These are phyloP conservation scores for Moxostoma hubbsi DNA, from an alignment of 2,797 vertebrate genomes.

Conservation along the genomic window DNA sequence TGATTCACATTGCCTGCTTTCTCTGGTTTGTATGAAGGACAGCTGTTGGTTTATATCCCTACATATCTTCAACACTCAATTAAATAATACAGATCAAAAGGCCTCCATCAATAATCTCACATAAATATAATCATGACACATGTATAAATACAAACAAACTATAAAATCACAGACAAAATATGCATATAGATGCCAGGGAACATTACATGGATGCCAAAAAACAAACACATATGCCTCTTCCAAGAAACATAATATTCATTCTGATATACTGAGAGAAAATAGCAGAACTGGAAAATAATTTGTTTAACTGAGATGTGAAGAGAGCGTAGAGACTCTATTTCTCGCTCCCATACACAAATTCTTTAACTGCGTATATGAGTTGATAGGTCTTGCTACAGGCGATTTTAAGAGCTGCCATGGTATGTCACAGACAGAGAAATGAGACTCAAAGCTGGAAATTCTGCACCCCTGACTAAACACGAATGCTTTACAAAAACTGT, in stretches of 20 bases:
- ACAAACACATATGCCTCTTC: neutral
- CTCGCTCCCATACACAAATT: conserved; percentile 38
- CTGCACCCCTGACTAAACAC: conserved; percentile 10
- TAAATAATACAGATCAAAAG: too few relatives aligned
- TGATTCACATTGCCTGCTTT: too few relatives aligned
- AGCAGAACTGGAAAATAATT: neutral
- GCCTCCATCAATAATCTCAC: too few relatives aligned
- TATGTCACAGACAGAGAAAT: conserved; percentile 15
- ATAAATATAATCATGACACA: neutral
- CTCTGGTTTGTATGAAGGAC: too few relatives aligned
- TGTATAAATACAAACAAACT: neutral
- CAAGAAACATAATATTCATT: neutral
- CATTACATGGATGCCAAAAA: neutral
- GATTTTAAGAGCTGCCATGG: conserved; percentile 12
- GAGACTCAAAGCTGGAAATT: conserved; percentile 12
- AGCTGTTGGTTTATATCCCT: too few relatives aligned
- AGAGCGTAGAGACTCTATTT: neutral
- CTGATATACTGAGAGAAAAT: neutral
- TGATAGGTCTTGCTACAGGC: neutral
- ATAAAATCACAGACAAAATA: conserved; percentile 1
- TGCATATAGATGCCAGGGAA: neutral
- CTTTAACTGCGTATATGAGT: conserved; percentile 16
- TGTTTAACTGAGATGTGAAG: neutral
- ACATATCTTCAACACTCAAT: too few relatives aligned
- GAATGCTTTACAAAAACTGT: neutral